Base-by-base conservation (phyloP, 2,888 invertebrate species). In the Copidosoma aretas region DNA sequence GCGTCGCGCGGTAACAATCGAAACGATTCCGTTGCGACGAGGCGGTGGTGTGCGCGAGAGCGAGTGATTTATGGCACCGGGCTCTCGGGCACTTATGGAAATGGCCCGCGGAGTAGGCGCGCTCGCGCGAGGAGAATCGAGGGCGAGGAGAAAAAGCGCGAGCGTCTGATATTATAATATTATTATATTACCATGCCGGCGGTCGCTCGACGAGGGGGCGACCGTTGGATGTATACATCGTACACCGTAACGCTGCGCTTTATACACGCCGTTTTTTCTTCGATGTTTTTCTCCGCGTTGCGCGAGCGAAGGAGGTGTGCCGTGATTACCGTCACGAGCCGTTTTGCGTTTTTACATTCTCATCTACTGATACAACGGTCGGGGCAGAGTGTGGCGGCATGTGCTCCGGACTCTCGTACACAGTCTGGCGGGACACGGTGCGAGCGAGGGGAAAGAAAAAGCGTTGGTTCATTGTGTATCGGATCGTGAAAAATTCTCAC, bases 121-220 rank as follows among this genome's bases (percentile, higher is more conserved):
- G 52, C 8, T 8, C 3, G 32, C 4, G 8, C 4, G 32, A 32
- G 32, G 32, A 32, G 64, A 64, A 71, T 65, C 64, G 71, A 67
- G 71, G 68, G 24, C 62, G 32, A 32, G 65, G 60, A 59, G 60
- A 71, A 71, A 71, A 71, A 57, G 58, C 62, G 59, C 54, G 49
- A 68, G 68, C 54, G 68, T 64, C 67, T 67, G 65, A 68, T 65
- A 68, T 68, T 71, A 58, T 67, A n/a, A n/a, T n/a, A n/a, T n/a
- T n/a, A 8, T 32, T 32, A 32, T 64, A 64, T 71, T 71, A n/a
- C n/a, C n/a, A 64, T 64, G 62, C 64, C 61, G 56, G 25, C 57
- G 60, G 17, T 53, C 22, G 59, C 41, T 14, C 57, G 39, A 60
- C 15, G 24, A 46, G 43, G 57, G 60, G n/a, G 14, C 43, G 58